A percentile compares a stretch with the other conserved stretches of the same genome.
Evolutionary conservation across 2,797 vertebrate species (phyloP).

Genomic region (Microctenopoma stevenorrisi): DNA sequence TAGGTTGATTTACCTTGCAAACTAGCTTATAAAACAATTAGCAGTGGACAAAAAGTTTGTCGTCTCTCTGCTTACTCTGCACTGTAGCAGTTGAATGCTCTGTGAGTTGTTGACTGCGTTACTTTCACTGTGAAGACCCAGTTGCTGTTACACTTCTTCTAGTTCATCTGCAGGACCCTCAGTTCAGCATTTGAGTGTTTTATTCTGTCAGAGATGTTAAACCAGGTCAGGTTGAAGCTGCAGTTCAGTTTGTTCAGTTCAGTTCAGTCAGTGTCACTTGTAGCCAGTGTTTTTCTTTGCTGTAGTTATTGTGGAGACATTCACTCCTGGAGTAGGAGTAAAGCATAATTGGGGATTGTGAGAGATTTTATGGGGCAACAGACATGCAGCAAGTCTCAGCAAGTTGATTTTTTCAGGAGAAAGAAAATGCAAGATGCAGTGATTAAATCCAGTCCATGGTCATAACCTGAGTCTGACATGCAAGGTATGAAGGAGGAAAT

Average conservation of each 20-base stretch:
- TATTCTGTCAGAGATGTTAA: neutral
- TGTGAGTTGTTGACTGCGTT: conserved; percentile 31
- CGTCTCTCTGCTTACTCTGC: conserved; percentile 20
- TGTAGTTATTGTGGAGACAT: neutral
- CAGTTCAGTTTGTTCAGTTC: no score
- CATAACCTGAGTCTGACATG: conserved; percentile 7
- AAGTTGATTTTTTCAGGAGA: neutral
- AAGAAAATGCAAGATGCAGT: neutral
- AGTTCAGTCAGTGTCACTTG: neutral
- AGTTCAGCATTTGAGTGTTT: neutral
- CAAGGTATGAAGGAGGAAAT: conserved; percentile 9
- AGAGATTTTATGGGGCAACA: neutral
- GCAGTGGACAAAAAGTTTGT: conserved; percentile 2
- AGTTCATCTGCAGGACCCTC: neutral
- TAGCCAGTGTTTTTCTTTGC: neutral
- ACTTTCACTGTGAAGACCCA: conserved; percentile 19
- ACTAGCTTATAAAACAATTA: no score
- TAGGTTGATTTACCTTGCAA: no score
- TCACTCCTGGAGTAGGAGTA: neutral
- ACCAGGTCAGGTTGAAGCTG: no score
- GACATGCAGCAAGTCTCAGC: neutral
- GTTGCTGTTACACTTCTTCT: conserved; percentile 6
- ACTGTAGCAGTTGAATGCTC: conserved; percentile 21
- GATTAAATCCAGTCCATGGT: neutral
- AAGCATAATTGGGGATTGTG: neutral